phyloP scores from a whole-genome alignment of 2,797 vertebrate species.

The Syndactyla subalaris region DNA sequence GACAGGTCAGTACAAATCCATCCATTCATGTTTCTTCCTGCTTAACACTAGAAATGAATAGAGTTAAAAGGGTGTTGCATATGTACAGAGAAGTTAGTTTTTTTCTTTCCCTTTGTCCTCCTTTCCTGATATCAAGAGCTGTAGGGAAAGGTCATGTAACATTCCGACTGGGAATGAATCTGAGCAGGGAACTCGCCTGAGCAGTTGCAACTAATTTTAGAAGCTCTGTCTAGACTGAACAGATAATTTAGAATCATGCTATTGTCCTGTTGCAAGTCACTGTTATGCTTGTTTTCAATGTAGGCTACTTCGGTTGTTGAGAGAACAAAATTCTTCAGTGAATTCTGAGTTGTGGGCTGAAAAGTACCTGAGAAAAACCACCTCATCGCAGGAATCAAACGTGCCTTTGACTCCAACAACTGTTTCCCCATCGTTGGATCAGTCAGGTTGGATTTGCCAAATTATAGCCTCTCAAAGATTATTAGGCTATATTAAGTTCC shows the following conservation, averaged over 20 bases:
- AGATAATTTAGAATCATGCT: background rate
- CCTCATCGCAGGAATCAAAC: slow-evolving; percentile 14
- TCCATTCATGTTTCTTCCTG: background rate
- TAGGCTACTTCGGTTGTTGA: slow-evolving; percentile 67
- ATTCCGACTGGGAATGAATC: background rate
- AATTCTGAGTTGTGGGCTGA: slow-evolving; percentile 62
- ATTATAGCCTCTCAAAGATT: background rate
- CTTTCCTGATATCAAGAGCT: background rate
- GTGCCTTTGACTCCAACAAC: slow-evolving; percentile 53
- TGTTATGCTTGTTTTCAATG: background rate
- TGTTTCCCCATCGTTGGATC: slow-evolving; percentile 50
- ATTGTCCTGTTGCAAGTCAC: background rate
- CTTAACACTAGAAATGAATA: background rate
- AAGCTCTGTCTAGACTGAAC: background rate
- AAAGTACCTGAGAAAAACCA: slow-evolving; percentile 41
- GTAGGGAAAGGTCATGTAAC: background rate
- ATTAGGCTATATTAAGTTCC: background rate
- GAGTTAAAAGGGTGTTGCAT: background rate
- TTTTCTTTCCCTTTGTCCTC: background rate
- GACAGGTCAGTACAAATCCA: slow-evolving; percentile 73
- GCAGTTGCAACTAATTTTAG: background rate
- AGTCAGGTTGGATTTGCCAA: slow-evolving; percentile 71
- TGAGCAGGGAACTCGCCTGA: background rate
- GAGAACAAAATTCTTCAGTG: slow-evolving; percentile 64
- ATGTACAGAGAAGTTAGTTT: background rate